These are phyloP conservation scores for Arbacia lixula DNA, from an alignment of 53 echinoderm and acorn worm species.

Conservation along the genomic window DNA sequence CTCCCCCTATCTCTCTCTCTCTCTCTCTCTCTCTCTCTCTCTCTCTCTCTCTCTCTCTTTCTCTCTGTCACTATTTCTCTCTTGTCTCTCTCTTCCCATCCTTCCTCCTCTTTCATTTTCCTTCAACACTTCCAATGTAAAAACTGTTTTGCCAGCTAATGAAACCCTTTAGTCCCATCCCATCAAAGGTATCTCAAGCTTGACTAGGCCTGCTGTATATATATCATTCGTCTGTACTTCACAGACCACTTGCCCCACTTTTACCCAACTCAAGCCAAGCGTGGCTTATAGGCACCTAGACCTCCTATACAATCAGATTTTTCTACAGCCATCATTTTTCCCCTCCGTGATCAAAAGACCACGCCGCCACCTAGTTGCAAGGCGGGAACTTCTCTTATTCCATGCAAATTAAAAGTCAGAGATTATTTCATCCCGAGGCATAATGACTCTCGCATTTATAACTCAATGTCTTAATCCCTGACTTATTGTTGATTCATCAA, in stretches of 20 bases:
- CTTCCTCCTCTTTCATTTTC: no score
- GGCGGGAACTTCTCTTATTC: slow-evolving; percentile 11
- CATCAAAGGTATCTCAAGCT: no score
- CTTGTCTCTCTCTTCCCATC: no score
- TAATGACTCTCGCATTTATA: no score
- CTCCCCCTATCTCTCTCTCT: not conserved
- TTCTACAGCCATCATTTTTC: slow-evolving; percentile 34
- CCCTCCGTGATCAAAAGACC: slow-evolving; percentile 34
- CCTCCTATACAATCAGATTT: slow-evolving; percentile 13
- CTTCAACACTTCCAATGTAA: no score
- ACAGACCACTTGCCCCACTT: slow-evolving; percentile 19
- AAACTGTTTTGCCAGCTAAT: no score
- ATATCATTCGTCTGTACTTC: slow-evolving; percentile 16
- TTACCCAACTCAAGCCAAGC: not conserved
- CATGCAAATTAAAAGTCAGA: no score
- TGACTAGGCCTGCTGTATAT: no score
- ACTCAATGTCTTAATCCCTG: no score
- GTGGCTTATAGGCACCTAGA: slow-evolving; percentile 24
- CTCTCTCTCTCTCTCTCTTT: not conserved
- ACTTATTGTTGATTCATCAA: slow-evolving; percentile 37
- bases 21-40: not conserved
- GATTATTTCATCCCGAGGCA: no score
- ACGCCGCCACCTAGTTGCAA: slow-evolving; percentile 6
- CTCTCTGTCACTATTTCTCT: not conserved
- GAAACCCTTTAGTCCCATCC: no score